Conservation (phyloP, 2,113 vertebrate genomes). For the Antechinus flavipes region DNA sequence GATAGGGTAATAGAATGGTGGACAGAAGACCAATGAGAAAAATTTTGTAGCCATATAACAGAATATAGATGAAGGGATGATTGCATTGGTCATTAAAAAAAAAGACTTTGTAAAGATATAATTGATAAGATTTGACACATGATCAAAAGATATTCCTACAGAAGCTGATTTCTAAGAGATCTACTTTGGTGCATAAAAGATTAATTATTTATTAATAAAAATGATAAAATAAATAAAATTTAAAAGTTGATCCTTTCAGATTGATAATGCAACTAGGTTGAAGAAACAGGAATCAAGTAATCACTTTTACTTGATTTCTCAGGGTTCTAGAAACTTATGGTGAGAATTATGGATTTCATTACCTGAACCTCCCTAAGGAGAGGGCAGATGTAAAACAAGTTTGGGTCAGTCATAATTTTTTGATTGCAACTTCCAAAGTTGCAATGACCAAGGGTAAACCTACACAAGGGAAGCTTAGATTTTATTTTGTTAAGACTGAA, state of each 20-base stretch:
- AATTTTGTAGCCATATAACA: too few species aligned
- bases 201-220: background rate
- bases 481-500: background rate
- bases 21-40: too few species aligned
- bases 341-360: constrained; percentile 33
- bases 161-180: background rate
- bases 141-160: constrained; percentile 18
- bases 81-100: too few species aligned
- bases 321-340: constrained; percentile 18
- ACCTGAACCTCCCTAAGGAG: background rate
- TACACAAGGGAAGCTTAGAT: background rate
- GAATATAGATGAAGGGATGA: too few species aligned
- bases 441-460: background rate
- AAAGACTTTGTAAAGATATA: too few species aligned
- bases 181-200: background rate
- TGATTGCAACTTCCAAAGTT: background rate
- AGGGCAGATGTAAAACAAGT: background rate
- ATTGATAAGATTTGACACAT: background rate
- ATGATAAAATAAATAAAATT: too few species aligned
- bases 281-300: background rate
- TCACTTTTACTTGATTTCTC: background rate
- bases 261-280: constrained; percentile 8
- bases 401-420: background rate
- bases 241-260: constrained; percentile 6
- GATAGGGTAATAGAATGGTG: too few species aligned